Evolutionary conservation across 1,140 invertebrate genomes (phyloP).

Genomic region (Lasioglossum baleicum): DNA sequence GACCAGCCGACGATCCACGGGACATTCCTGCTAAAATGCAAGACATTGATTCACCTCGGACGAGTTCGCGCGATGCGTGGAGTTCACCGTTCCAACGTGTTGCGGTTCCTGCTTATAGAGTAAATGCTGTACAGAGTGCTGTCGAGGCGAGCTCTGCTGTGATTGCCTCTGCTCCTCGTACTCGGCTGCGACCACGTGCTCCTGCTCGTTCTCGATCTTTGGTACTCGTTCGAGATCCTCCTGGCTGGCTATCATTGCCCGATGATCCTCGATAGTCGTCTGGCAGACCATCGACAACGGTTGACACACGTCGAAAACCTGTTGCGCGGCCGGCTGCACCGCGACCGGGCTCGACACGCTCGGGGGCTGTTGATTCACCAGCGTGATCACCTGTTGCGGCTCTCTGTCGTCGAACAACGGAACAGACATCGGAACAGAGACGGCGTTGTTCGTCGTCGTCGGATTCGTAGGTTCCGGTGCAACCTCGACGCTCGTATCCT

Average conservation of each 20-base stretch:
- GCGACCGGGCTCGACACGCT: slow-evolving; percentile 70
- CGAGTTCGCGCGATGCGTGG: slow-evolving; percentile 21
- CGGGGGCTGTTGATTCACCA: slow-evolving; percentile 67
- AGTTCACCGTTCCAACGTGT: slow-evolving; percentile 18
- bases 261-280: background rate
- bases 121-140: slow-evolving; percentile 36
- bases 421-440: slow-evolving; percentile 19
- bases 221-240: background rate
- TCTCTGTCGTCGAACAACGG: slow-evolving; percentile 61
- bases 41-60: slow-evolving; percentile 58
- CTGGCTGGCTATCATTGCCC: background rate
- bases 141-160: slow-evolving; percentile 36
- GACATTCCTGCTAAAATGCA: slow-evolving; percentile 29
- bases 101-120: slow-evolving; percentile 29
- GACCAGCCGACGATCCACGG: background rate
- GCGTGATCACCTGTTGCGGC: slow-evolving; percentile 67
- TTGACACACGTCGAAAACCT: slow-evolving; percentile 53
- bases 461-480: background rate
- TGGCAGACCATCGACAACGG: background rate
- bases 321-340: slow-evolving; percentile 63
- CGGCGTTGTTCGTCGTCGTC: background rate
- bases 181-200: slow-evolving; percentile 4
- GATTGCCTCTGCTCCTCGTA: slow-evolving; percentile 46
- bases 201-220: background rate
- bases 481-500: background rate